Evolutionary conservation across 2,888 invertebrate genomes (phyloP).

Genomic region (Lottia scabra): DNA sequence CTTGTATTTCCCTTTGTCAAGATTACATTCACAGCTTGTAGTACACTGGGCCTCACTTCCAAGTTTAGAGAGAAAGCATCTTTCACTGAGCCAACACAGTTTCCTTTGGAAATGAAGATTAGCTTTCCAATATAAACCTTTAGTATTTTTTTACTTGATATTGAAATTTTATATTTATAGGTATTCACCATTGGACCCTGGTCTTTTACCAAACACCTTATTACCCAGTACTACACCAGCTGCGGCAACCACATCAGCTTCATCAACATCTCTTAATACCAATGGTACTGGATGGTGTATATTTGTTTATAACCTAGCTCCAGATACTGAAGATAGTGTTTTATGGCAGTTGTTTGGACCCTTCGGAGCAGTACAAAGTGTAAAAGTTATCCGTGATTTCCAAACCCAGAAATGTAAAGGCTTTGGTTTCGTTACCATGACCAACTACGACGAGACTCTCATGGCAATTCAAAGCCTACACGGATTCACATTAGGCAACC

Average conservation of each 20-base stretch:
- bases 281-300: constrained; percentile 83
- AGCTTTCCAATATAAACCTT: too few species aligned
- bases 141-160: too few species aligned
- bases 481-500: constrained; percentile 94
- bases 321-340: constrained; percentile 91
- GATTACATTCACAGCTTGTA: too few species aligned
- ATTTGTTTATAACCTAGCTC: constrained; percentile 92
- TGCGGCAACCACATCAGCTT: constrained; percentile 41
- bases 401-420: constrained; percentile 98
- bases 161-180: constrained; percentile 29
- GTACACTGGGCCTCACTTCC: too few species aligned
- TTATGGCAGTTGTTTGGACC: constrained; percentile 97
- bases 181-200: constrained; percentile 66
- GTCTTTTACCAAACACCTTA: constrained; percentile 61
- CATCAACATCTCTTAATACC: constrained; percentile 49
- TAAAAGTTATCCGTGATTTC: constrained; percentile 95
- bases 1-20: too few species aligned
- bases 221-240: constrained; percentile 43
- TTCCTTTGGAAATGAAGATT: too few species aligned
- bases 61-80: too few species aligned
- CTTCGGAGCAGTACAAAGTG: constrained; percentile 96
- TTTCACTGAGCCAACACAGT: too few species aligned
- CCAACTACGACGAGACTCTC: constrained; percentile 96
- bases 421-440: constrained; percentile 98
- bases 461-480: constrained; percentile 96